These are phyloP conservation scores for Eugnorisma glareosa DNA, from an alignment of 2,888 invertebrate genomes.

Conservation along the genomic window DNA sequence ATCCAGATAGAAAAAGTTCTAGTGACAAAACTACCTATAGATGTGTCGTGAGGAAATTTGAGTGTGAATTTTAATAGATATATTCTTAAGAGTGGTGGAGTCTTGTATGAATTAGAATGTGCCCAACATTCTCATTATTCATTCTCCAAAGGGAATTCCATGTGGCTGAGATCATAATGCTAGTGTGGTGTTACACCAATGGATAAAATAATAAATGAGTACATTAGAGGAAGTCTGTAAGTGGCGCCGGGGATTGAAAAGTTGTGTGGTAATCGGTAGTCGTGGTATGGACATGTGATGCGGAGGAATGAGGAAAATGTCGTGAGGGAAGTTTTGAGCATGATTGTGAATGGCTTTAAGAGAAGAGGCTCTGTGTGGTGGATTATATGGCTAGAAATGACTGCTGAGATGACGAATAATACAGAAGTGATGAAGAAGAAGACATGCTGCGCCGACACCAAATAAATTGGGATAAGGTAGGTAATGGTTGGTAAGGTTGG, in stretches of 20 bases:
- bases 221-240: not conserved
- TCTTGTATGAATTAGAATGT: not conserved
- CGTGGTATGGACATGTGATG: not conserved
- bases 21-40: slow-evolving; percentile 46
- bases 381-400: not conserved
- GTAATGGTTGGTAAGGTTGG: no score
- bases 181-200: not conserved
- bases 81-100: not conserved
- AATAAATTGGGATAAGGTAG: not conserved
- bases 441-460: not conserved
- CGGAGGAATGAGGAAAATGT: not conserved
- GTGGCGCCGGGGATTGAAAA: not conserved
- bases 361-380: not conserved
- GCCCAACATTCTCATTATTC: no score
- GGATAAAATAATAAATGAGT: not conserved
- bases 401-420: not conserved
- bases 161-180: not conserved
- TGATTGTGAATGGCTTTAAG: not conserved
- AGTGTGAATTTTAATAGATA: not conserved
- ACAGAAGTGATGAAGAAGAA: not conserved
- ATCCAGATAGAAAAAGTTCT: rapidly evolving
- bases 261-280: not conserved
- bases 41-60: not conserved
- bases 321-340: not conserved
- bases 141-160: not conserved